These are phyloP conservation scores for Eutolmus rufibarbis DNA, from an alignment of 2,888 invertebrate species.

Conservation along the genomic window DNA sequence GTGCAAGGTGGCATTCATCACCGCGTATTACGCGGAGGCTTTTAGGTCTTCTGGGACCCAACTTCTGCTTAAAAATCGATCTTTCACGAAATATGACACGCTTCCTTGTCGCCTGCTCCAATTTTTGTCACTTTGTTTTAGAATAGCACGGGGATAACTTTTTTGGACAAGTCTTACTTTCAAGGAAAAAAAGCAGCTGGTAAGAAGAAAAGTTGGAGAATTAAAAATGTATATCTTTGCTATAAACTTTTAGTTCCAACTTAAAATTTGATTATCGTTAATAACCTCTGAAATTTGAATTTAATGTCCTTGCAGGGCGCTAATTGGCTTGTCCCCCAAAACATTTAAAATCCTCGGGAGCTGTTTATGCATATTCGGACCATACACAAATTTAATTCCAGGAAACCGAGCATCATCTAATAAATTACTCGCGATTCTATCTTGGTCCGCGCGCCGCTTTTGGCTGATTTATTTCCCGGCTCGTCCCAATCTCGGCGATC, in stretches of 20 bases:
- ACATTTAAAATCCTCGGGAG: neutral
- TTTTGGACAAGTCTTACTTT: neutral
- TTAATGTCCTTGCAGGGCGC: neutral
- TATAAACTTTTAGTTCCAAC: neutral
- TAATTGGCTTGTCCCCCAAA: neutral
- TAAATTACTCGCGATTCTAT: constrained; percentile 19
- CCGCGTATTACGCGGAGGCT: neutral
- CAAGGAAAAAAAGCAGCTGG: neutral
- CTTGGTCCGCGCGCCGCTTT: neutral
- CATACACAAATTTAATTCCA: neutral
- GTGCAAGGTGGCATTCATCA: neutral
- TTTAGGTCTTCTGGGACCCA: neutral
- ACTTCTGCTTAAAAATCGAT: neutral
- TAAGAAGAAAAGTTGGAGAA: neutral
- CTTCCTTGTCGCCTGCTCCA: neutral
- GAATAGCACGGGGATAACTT: neutral
- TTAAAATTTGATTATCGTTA: neutral
- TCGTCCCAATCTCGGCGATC: neutral
- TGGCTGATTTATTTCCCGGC: neutral
- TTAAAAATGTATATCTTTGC: neutral
- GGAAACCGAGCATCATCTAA: neutral
- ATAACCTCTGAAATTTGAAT: neutral
- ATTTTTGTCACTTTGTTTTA: constrained; percentile 3
- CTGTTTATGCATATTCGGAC: neutral
- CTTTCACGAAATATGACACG: constrained; percentile 13